Base-by-base conservation (phyloP, 2,888 invertebrate genomes). In the Copidosoma aretas region DNA sequence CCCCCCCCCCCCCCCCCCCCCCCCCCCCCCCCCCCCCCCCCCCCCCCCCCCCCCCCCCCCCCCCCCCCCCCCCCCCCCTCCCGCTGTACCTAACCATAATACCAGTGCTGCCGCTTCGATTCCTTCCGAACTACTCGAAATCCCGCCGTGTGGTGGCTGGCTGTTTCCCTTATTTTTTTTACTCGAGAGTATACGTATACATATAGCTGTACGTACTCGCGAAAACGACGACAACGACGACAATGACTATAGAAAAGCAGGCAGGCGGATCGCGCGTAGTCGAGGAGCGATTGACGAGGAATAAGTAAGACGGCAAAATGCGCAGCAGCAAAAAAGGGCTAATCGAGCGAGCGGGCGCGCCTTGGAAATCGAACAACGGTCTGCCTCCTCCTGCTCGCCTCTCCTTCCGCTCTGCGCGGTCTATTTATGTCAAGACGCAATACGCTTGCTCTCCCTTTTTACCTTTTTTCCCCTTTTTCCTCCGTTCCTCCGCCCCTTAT, bases 241-340 rank as follows among this genome's bases (percentile, higher is more conserved):
- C 56, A 32, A 32, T 32, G 32, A 78, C 76, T 76, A 74, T 73
- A 70, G 71, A 73, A 63, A 69, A 59, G 64, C 65, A 69, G 62
- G 70, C 64, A 5, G 32, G 72, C 66, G 66, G 17, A 46, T 46
- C 43, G 17, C 15, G 43, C 43, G 43, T 46, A 52, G 56, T 58
- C 60, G 65, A 59, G 56, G 62, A 64, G 41, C 41, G 60, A 60
- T 49, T 25, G 63, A 58, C 64, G 68, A 61, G 56, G 58, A 59
- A 61, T 54, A 32, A 54, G 51, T 24, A 60, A 52, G 39, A 60
- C 22, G 61, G 53, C 53, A 62, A 64, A 32, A 39, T 58, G 32
- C 51, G 49, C 57, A 14, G 53, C 57, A 14, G 39, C 24, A 51
- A 58, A 32, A 52, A 64, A 60, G 53, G 64, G 53, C 64, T 65